Evolutionary conservation across 2,888 invertebrate genomes (phyloP).

Genomic region (Eupithecia pulchellata): DNA sequence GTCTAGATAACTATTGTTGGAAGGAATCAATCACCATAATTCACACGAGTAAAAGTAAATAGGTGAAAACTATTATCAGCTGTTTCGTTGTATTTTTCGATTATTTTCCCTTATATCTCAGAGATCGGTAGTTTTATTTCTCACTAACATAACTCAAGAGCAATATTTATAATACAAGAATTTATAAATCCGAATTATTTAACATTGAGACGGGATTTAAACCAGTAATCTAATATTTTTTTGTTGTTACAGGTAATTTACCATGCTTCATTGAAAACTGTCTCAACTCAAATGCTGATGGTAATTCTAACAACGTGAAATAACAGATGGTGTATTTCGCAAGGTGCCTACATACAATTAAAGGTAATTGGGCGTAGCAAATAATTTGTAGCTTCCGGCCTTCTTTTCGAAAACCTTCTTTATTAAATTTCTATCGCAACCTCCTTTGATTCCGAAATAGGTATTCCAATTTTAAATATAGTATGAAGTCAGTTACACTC

Average conservation of each 20-base stretch:
- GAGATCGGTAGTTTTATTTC: not conserved
- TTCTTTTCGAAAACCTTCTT: not conserved
- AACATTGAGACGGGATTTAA: not conserved
- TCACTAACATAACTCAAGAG: not conserved
- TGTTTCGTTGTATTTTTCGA: not conserved
- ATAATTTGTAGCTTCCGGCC: constrained; percentile 4
- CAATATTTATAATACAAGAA: too few species aligned
- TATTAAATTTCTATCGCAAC: not conserved
- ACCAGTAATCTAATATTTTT: not conserved
- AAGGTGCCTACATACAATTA: not conserved
- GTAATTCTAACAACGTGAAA: not conserved
- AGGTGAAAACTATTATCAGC: not conserved
- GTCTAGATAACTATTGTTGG: constrained; percentile 43
- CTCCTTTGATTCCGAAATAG: not conserved
- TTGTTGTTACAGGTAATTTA: constrained; percentile 12
- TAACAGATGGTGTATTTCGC: constrained; percentile 1
- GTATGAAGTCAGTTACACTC: too few species aligned
- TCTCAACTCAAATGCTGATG: not conserved
- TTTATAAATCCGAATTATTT: not conserved
- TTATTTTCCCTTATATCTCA: not conserved
- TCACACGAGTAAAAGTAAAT: constrained; percentile 12
- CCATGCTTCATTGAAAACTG: not conserved
- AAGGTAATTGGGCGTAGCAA: not conserved
- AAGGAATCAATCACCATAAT: constrained; percentile 47
- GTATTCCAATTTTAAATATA: not conserved